Percentiles rank a stretch among this genome's conserved stretches.
Conservation (phyloP, 2,797 vertebrate genomes). For the Macrochelys suwanniensis region DNA sequence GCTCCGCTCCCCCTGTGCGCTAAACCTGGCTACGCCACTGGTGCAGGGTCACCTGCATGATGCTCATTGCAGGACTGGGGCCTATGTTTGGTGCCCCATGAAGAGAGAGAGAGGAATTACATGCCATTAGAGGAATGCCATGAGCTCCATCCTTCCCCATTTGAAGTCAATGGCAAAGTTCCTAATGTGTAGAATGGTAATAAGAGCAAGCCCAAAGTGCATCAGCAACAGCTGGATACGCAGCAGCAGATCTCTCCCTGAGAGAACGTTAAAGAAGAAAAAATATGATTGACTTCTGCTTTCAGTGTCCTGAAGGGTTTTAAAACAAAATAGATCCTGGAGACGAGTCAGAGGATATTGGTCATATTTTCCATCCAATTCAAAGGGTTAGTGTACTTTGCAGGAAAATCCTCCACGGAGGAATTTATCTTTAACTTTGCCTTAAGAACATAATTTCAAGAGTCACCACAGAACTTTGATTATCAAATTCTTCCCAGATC, state of each 20-base stretch:
- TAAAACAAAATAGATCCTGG: background rate
- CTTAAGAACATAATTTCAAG: slow-evolving; percentile 17
- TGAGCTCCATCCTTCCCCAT: background rate
- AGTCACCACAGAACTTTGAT: background rate
- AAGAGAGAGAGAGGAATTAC: background rate
- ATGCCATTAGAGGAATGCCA: background rate
- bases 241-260: background rate
- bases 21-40: too few relatives aligned
- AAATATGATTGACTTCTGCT: background rate
- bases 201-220: background rate
- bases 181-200: background rate
- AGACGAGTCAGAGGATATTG: background rate
- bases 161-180: slow-evolving; percentile 28
- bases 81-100: background rate
- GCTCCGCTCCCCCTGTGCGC: too few relatives aligned
- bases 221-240: slow-evolving; percentile 13
- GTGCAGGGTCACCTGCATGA: background rate
- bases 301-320: background rate
- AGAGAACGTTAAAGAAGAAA: slow-evolving; percentile 11
- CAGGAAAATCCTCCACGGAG: slow-evolving; percentile 23
- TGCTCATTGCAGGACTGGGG: background rate
- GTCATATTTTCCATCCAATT: slow-evolving; percentile 28
- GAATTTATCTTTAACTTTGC: background rate
- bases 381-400: slow-evolving; percentile 10
- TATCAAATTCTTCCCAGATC: background rate